These are phyloP conservation scores for Drosophila santomea DNA, from an alignment of 1,140 invertebrate species.

Conservation along the genomic window DNA sequence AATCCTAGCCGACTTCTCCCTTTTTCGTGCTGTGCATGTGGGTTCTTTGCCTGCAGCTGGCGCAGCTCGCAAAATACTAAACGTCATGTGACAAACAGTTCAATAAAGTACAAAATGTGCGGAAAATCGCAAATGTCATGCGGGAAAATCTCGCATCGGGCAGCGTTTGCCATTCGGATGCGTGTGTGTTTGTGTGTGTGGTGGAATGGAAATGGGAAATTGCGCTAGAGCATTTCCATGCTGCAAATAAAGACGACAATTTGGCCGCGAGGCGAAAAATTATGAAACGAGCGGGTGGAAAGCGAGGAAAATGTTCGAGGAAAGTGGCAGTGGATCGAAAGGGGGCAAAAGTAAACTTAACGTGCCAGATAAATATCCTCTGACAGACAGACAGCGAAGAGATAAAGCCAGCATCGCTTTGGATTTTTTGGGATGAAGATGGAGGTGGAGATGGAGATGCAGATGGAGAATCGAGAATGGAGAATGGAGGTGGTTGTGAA, in stretches of 20 bases:
- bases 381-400: constrained; percentile 48
- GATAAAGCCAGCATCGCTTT: constrained; percentile 46
- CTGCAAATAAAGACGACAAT: constrained; percentile 82
- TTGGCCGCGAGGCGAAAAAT: constrained; percentile 80
- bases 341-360: constrained; percentile 71
- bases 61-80: constrained; percentile 56
- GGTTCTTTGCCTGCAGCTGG: constrained; percentile 23
- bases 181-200: constrained; percentile 2
- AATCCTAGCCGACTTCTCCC: neutral
- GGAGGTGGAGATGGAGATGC: too few relatives aligned
- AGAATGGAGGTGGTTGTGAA: neutral
- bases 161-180: constrained; percentile 65
- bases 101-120: constrained; percentile 84
- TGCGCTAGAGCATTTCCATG: constrained; percentile 75
- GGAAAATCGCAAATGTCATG: constrained; percentile 83
- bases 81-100: constrained; percentile 80
- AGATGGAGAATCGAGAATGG: too few relatives aligned
- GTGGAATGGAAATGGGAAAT: constrained; percentile 70
- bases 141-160: constrained; percentile 65
- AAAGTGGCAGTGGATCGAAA: constrained; percentile 24
- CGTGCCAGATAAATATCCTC: constrained; percentile 78
- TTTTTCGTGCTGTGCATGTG: neutral
- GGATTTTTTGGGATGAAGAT: neutral
- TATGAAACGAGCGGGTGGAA: constrained; percentile 58
- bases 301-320: constrained; percentile 19